phyloP scores from a whole-genome alignment of 2,113 vertebrate species.

The Phylloscopus whistleri region DNA sequence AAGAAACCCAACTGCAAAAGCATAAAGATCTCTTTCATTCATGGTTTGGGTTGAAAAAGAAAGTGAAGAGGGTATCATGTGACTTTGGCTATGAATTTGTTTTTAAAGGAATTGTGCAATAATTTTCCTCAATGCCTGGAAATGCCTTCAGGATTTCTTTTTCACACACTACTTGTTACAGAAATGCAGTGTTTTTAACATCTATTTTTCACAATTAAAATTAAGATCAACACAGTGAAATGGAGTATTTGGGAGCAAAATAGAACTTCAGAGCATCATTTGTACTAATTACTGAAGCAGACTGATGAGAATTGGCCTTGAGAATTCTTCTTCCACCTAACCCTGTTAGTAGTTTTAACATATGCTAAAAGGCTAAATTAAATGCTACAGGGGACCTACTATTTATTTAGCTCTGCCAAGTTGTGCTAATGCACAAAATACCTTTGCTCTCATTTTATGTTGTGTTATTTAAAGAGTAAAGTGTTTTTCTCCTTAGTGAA shows the following conservation, averaged over 20 bases:
- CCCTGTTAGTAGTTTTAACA: not conserved
- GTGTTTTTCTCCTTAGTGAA: not conserved
- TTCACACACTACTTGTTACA: not conserved
- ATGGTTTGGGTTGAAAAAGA: not conserved
- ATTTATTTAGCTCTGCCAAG: not conserved
- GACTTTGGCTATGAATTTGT: not conserved
- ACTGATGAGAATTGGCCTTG: constrained; percentile 1
- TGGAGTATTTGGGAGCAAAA: not conserved
- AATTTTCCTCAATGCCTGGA: not conserved
- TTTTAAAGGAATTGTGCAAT: not conserved
- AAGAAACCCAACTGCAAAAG: not conserved
- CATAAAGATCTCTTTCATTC: not conserved
- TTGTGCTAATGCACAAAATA: not conserved
- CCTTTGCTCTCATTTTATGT: not conserved
- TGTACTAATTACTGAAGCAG: not conserved
- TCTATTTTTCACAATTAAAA: not conserved
- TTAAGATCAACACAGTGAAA: not conserved
- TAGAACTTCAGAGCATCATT: not conserved
- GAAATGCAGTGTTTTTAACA: not conserved
- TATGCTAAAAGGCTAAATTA: constrained; percentile 16
- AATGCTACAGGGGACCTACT: not conserved
- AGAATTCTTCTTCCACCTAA: constrained; percentile 10
- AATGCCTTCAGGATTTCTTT: not conserved
- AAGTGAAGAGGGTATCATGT: not conserved
- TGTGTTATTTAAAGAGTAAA: not conserved